These are phyloP conservation scores for Takifugu bimaculatus DNA, from an alignment of 2,113 vertebrate species.

Conservation along the genomic window DNA sequence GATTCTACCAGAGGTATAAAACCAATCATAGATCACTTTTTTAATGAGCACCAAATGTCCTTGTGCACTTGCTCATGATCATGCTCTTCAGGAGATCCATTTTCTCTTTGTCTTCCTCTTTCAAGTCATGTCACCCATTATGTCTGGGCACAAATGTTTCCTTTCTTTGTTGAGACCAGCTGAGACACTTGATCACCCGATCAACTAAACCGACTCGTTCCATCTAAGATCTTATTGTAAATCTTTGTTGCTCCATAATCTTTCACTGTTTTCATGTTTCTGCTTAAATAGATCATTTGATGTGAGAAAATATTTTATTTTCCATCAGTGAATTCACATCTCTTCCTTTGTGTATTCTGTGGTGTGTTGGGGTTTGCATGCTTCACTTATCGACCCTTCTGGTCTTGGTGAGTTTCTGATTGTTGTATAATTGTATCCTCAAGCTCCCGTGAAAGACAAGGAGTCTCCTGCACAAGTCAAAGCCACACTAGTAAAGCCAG, in stretches of 20 bases:
- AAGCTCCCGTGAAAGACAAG: conserved; percentile 64
- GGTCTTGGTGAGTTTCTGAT: conserved; percentile 27
- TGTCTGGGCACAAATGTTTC: conserved; percentile 37
- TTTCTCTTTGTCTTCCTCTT: conserved; percentile 13
- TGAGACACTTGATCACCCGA: background rate
- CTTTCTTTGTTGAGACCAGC: conserved; percentile 5
- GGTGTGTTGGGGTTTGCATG: conserved; percentile 9
- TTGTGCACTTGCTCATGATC: conserved; percentile 8
- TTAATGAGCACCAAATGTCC: conserved; percentile 42
- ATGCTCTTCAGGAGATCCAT: conserved; percentile 2
- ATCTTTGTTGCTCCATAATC: conserved; percentile 8
- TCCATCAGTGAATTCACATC: conserved; percentile 1
- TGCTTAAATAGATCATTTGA: background rate
- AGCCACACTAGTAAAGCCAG: conserved; percentile 45
- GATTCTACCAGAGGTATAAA: conserved; percentile 54
- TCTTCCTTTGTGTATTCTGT: conserved; percentile 4
- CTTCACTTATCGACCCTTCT: conserved; percentile 8
- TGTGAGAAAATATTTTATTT: background rate
- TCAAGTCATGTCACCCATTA: conserved; percentile 48
- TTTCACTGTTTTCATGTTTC: conserved; percentile 1
- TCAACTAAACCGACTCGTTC: conserved; percentile 15
- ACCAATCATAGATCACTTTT: conserved; percentile 47
- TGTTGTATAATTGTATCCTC: conserved; percentile 45
- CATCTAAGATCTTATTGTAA: background rate
- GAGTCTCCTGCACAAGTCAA: conserved; percentile 34